Percentiles rank a stretch among this genome's conserved stretches.
Conservation (phyloP, 2,113 vertebrate genomes). For the Psilopogon haemacephalus region DNA sequence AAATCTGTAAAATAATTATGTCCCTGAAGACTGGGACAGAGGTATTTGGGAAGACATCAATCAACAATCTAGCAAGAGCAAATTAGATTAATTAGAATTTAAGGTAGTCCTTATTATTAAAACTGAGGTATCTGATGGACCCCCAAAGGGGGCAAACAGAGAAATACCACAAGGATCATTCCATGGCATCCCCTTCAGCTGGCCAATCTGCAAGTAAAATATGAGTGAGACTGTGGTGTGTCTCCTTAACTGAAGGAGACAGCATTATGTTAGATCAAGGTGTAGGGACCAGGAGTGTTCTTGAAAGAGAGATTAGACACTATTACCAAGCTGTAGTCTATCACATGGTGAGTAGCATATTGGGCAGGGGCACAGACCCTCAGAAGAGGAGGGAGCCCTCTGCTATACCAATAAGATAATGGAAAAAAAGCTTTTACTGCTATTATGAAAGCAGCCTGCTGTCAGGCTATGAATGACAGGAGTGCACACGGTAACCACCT, state of each 20-base stretch:
- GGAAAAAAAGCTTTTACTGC: neutral
- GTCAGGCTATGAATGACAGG: neutral
- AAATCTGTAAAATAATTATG: neutral
- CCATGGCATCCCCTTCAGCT: neutral
- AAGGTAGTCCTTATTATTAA: neutral
- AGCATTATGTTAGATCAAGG: neutral
- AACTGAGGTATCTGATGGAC: neutral
- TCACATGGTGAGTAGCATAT: accelerated
- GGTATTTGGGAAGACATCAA: neutral
- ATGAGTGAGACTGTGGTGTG: neutral
- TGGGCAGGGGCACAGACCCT: neutral
- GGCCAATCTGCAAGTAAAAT: neutral
- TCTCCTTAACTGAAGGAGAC: neutral
- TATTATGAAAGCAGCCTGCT: neutral
- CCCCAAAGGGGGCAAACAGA: neutral
- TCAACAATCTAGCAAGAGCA: neutral
- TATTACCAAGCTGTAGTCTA: neutral
- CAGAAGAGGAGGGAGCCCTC: neutral
- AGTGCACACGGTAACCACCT: neutral
- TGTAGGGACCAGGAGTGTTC: neutral
- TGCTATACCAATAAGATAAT: neutral
- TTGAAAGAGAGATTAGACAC: neutral
- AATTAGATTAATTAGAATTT: neutral
- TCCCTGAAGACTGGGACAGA: neutral
- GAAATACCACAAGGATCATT: neutral